Evolutionary conservation across 2,797 vertebrate genomes (phyloP).

Genomic region (Myotis daubentonii): DNA sequence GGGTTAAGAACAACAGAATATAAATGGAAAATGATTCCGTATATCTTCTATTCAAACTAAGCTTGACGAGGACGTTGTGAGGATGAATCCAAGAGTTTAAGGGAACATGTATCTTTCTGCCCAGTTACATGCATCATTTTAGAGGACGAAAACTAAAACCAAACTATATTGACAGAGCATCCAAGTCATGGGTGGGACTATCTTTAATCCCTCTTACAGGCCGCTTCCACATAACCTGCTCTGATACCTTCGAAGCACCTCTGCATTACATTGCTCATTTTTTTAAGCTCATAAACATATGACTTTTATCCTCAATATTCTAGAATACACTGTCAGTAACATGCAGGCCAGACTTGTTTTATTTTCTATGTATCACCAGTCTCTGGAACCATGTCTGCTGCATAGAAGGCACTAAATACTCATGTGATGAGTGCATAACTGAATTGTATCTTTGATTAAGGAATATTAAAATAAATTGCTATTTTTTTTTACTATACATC

Average conservation of each 20-base stretch:
- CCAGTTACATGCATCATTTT: slow-evolving; percentile 37
- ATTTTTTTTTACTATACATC: background rate
- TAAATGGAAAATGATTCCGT: slow-evolving; percentile 67
- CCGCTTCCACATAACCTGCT: background rate
- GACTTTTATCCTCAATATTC: background rate
- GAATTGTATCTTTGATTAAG: background rate
- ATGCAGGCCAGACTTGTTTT: background rate
- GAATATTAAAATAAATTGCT: background rate
- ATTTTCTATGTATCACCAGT: background rate
- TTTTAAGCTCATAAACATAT: background rate
- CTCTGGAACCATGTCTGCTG: background rate
- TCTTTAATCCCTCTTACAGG: background rate
- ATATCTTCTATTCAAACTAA: slow-evolving; percentile 73
- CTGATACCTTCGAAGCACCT: background rate
- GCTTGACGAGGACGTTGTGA: slow-evolving; percentile 69
- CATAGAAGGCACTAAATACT: background rate
- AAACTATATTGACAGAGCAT: slow-evolving; percentile 34
- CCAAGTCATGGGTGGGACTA: background rate
- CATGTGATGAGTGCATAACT: background rate
- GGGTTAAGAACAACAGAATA: slow-evolving; percentile 57
- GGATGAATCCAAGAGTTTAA: slow-evolving; percentile 61
- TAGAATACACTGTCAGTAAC: background rate
- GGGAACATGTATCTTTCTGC: background rate
- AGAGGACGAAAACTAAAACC: background rate
- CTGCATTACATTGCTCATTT: background rate